A percentile compares a stretch with the other conserved stretches of the same genome.
Conservation (phyloP, 2,797 vertebrate genomes). For the Acridotheres tristis region DNA sequence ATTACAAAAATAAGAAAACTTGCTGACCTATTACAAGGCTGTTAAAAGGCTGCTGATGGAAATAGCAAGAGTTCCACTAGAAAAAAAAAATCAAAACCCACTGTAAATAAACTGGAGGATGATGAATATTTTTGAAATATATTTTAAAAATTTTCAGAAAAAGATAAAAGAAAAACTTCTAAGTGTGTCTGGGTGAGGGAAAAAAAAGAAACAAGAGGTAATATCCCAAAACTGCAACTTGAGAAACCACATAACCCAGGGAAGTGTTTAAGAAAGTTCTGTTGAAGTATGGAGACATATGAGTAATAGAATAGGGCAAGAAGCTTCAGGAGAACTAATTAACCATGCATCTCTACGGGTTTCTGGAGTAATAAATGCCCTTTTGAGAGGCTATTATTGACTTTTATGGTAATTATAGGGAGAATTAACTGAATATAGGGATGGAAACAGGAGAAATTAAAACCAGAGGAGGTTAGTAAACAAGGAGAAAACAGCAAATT, state of each 20-base stretch:
- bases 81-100: background rate
- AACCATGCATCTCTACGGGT: background rate
- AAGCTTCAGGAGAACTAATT: background rate
- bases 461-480: background rate
- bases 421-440: background rate
- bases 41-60: background rate
- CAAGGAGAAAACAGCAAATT: background rate
- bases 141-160: background rate
- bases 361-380: background rate
- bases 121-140: background rate
- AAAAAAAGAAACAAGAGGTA: background rate
- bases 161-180: background rate
- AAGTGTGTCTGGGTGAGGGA: background rate
- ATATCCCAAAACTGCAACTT: background rate
- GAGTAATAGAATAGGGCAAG: background rate
- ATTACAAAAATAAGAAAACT: background rate
- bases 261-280: background rate
- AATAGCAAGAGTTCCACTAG: background rate
- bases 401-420: background rate
- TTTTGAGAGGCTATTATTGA: background rate
- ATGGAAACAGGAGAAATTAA: background rate
- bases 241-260: background rate
- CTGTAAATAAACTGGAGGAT: background rate
- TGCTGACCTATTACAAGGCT: background rate
- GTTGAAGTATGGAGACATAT: background rate